Percentiles rank a stretch among this genome's conserved stretches.
phyloP scores from a whole-genome alignment of 2,888 invertebrate species.

The Luffia ferchaultella region DNA sequence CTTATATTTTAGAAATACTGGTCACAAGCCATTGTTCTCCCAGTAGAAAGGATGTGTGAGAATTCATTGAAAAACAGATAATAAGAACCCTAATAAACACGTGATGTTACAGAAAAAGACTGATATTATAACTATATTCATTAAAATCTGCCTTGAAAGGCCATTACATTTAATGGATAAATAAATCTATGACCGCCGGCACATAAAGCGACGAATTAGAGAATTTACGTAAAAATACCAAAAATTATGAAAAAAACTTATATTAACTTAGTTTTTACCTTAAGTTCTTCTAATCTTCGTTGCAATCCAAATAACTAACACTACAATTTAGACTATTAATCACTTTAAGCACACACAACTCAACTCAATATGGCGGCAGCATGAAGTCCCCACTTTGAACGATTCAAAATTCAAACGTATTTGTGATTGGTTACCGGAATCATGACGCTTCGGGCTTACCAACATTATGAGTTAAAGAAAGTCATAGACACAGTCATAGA shows the following conservation, averaged over 20 bases:
- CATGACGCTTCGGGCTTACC: slow-evolving; percentile 48
- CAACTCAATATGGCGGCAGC: slow-evolving; percentile 63
- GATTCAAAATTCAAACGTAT: slow-evolving; percentile 50
- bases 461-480: too few species aligned
- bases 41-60: background rate
- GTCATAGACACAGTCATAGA: too few species aligned
- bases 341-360: slow-evolving; percentile 59
- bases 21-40: slow-evolving; percentile 5
- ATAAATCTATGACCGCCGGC: slow-evolving; percentile 23
- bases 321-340: slow-evolving; percentile 36
- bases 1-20: too few species aligned
- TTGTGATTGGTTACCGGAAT: slow-evolving; percentile 38
- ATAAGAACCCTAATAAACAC: too few species aligned
- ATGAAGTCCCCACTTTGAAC: slow-evolving; percentile 53
- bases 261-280: slow-evolving; percentile 43
- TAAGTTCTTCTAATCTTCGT: slow-evolving; percentile 48
- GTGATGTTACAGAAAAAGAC: too few species aligned
- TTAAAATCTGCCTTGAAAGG: too few species aligned
- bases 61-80: too few species aligned
- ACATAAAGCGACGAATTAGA: slow-evolving; percentile 13
- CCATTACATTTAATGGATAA: too few species aligned
- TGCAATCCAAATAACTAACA: slow-evolving; percentile 48
- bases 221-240: slow-evolving; percentile 15
- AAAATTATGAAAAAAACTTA: slow-evolving; percentile 45
- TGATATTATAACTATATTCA: too few species aligned